Base-by-base conservation (phyloP, 2,797 vertebrate genomes). In the Nannoperca obscura region DNA sequence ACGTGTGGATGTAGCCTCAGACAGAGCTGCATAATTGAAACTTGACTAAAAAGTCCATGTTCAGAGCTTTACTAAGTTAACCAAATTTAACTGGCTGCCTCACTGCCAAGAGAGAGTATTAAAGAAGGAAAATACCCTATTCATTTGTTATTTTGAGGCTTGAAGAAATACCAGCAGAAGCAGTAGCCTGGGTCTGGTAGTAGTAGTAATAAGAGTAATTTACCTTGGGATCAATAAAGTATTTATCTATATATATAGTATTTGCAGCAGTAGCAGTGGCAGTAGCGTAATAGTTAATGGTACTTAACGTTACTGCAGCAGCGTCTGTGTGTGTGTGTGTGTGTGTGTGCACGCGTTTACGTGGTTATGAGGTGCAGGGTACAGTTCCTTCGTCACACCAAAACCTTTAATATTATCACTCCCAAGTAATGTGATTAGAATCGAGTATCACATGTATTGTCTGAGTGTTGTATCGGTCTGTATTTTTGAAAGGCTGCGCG, bases 361-460 rank as follows among this genome's bases (percentile, higher is more conserved):
- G 10, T 7, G 17, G 7, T 3, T 40, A 4, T 5, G 0, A 2
- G 1, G 22, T 44, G 3, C 2, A 34, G 13, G 54, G 11, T 27
- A 3, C 47, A 54, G 2, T 13, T 13, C 10, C 3, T 46, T 14
- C 3, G 50, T 42, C 49, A 50, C 19, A 67, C 19, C 32, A 71
- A 17, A 46, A 24, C 20, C 13, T 42, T 7, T 15, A 6, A 14
- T 5, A n/a, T 14, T 3, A 14, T 49, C 0, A 40, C 42, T 27
- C 3, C 44, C 4, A 22, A 2, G 11, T 47, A 10, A 20, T 14
- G 6, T 47, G 5, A 8, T 7, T 7, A 36, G 14, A 2, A 3
- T 0, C 3, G 17, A 22, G 8, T 2, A 19, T 5, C 0, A 2
- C 12, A 1, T 9, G 0, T 11, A 5, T 12, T 3, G 24, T 7